phyloP scores from a whole-genome alignment of 1,140 invertebrate genomes.

The Lycorma delicatula region DNA sequence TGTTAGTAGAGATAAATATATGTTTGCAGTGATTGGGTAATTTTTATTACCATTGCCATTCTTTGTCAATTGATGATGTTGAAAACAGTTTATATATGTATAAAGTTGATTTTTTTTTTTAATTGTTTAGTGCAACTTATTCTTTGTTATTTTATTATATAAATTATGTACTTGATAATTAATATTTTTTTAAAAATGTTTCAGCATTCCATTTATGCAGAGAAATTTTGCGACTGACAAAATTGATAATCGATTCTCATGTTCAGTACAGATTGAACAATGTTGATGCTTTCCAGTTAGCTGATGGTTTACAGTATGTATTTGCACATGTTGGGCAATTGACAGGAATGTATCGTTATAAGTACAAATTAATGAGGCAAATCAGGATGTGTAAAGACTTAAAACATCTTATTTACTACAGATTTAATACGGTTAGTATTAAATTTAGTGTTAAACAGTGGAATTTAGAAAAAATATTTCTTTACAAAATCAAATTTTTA shows the following conservation, averaged over 20 bases:
- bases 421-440: slow-evolving; percentile 89
- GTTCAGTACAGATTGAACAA: slow-evolving; percentile 99
- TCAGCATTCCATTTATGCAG: slow-evolving; percentile 96
- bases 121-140: no score
- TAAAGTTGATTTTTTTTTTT: no score
- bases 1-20: no score
- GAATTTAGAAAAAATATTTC: no score
- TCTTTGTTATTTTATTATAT: no score
- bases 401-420: slow-evolving; percentile 98
- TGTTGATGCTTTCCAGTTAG: slow-evolving; percentile 96
- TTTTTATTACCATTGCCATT: no score
- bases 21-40: no score
- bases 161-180: no score
- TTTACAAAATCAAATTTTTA: no score
- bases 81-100: no score
- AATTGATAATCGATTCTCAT: slow-evolving; percentile 97
- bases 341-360: slow-evolving; percentile 99
- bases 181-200: no score
- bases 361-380: slow-evolving; percentile 99
- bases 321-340: slow-evolving; percentile 99
- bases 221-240: slow-evolving; percentile 95
- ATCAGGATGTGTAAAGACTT: slow-evolving; percentile 99
- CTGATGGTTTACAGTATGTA: slow-evolving; percentile 99
- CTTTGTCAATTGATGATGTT: no score
- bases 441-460: neutral